Conservation (phyloP, 2,113 vertebrate genomes). For the Callocephalon fimbriatum region DNA sequence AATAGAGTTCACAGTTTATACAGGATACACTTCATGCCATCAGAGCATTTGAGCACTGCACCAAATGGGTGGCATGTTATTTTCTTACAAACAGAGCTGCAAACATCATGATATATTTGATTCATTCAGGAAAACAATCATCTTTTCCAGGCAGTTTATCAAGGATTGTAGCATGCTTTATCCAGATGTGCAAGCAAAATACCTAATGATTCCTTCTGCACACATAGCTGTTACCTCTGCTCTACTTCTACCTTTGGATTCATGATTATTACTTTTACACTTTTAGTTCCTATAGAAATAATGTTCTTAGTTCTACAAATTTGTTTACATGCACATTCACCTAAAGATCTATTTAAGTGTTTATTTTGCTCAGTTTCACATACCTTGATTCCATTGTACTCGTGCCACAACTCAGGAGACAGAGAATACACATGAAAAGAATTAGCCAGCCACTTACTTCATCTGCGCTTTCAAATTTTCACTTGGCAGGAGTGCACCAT, state of each 20-base stretch:
- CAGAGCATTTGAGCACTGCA: neutral
- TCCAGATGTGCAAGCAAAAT: neutral
- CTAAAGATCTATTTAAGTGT: neutral
- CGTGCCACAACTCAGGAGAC: neutral
- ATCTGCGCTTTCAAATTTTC: neutral
- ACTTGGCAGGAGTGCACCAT: neutral
- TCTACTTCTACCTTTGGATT: neutral
- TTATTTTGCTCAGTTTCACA: neutral
- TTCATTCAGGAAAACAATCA: neutral
- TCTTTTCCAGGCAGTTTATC: neutral
- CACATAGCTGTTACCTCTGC: neutral
- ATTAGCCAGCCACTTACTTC: neutral
- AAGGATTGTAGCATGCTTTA: neutral
- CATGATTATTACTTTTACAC: neutral
- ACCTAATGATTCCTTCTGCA: neutral
- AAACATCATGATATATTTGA: neutral
- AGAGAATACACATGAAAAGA: neutral
- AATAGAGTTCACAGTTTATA: slow-evolving; percentile 41
- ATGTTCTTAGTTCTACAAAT: neutral
- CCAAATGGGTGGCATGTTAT: neutral
- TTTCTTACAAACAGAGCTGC: neutral
- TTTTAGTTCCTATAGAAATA: neutral
- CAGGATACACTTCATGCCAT: neutral
- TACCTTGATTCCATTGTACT: neutral
- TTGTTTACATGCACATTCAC: neutral